A percentile compares a stretch with the other conserved stretches of the same genome.
These are phyloP conservation scores for Crocodylus rhombifer DNA, from an alignment of 2,797 vertebrate genomes.

Conservation along the genomic window DNA sequence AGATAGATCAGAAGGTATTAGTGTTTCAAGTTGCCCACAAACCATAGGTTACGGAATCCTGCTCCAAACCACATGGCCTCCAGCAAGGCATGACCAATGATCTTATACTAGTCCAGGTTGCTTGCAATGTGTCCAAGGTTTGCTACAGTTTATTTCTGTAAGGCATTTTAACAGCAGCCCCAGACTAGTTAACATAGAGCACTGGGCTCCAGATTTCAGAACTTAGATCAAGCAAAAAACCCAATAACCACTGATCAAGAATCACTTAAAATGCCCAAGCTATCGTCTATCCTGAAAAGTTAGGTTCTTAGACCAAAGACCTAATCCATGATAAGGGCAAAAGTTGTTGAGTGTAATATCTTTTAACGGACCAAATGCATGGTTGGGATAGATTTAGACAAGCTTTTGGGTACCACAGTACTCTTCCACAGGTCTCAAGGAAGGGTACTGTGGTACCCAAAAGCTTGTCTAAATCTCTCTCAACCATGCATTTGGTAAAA, in stretches of 20 bases:
- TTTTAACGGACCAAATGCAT: too few relatives aligned
- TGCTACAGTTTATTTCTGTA: neutral
- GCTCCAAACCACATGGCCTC: neutral
- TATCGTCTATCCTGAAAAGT: neutral
- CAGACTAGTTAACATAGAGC: too few relatives aligned
- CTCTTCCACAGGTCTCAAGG: too few relatives aligned
- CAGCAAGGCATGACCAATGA: neutral
- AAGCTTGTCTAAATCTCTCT: too few relatives aligned
- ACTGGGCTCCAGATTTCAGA: neutral
- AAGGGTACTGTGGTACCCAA: too few relatives aligned
- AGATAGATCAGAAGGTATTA: neutral
- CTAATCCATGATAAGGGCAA: neutral
- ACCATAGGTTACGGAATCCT: neutral
- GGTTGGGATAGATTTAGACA: too few relatives aligned
- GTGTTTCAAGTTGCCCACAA: neutral
- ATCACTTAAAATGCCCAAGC: fast-evolving
- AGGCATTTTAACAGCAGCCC: neutral
- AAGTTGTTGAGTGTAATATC: too few relatives aligned
- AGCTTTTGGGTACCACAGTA: too few relatives aligned
- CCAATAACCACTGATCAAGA: neutral
- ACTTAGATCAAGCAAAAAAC: neutral
- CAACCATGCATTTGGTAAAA: too few relatives aligned
- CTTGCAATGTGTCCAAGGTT: neutral
- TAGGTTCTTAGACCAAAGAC: neutral
- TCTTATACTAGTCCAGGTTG: fast-evolving